phyloP scores from a whole-genome alignment of 1,140 invertebrate species.

The Conus betulinus region DNA sequence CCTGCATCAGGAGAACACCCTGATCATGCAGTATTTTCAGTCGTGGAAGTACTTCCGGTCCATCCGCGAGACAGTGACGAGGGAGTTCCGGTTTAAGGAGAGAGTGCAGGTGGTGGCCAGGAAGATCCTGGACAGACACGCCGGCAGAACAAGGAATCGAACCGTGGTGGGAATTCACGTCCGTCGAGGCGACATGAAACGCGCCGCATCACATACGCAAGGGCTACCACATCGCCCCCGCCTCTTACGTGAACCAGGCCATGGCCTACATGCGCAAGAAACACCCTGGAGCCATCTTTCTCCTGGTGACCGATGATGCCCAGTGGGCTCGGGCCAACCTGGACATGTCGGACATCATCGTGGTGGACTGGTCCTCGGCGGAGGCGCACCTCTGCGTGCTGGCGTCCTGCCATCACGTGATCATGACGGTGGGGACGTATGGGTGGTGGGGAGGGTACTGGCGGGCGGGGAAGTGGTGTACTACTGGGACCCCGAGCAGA shows the following conservation, averaged over 20 bases:
- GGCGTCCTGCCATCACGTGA: constrained; percentile 62
- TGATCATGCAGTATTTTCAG: constrained; percentile 57
- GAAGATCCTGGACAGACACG: neutral
- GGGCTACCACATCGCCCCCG: constrained; percentile 30
- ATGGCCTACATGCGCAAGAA: constrained; percentile 31
- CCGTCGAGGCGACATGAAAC: constrained; percentile 31
- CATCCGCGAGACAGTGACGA: constrained; percentile 41
- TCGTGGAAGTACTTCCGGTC: constrained; percentile 67
- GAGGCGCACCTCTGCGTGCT: constrained; percentile 69
- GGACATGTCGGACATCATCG: neutral
- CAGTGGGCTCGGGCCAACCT: constrained; percentile 31
- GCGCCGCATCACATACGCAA: neutral
- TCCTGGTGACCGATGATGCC: constrained; percentile 30
- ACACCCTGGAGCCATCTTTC: constrained; percentile 22
- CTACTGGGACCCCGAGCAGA: constrained; percentile 33
- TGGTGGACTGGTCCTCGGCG: neutral
- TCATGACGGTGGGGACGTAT: constrained; percentile 67
- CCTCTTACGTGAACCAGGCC: constrained; percentile 31
- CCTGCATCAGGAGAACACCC: constrained; percentile 29
- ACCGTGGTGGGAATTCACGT: constrained; percentile 36
- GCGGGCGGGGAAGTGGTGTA: constrained; percentile 65
- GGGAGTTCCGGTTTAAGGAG: constrained; percentile 55
- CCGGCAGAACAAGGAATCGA: neutral
- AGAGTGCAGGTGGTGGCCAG: constrained; percentile 27
- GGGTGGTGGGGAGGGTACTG: constrained; percentile 70